Percentiles rank a stretch among this genome's conserved stretches.
Evolutionary conservation across 1,140 invertebrate species (phyloP).

Genomic region (Chrysomallon squamiferum): DNA sequence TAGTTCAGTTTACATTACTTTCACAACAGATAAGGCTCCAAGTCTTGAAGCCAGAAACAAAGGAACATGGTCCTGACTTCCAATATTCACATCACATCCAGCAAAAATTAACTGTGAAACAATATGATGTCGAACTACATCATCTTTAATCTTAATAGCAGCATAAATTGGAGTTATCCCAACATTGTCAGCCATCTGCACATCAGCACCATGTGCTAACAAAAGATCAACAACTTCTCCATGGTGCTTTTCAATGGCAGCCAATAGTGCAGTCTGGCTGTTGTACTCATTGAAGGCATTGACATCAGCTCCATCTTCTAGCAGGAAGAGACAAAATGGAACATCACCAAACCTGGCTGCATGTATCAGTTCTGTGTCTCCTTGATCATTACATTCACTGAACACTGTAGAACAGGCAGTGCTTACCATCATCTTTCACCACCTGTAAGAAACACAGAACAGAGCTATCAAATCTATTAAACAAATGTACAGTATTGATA

Average conservation of each 20-base stretch:
- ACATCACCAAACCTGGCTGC: conserved; percentile 29
- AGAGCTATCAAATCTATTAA: too few relatives aligned
- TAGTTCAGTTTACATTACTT: too few relatives aligned
- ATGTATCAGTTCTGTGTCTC: conserved; percentile 37
- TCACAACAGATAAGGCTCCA: conserved; percentile 33
- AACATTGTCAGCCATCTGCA: conserved; percentile 45
- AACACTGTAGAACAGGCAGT: too few relatives aligned
- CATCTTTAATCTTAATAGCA: conserved; percentile 35
- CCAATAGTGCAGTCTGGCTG: conserved; percentile 36
- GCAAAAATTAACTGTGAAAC: conserved; percentile 35
- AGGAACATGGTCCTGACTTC: conserved; percentile 51
- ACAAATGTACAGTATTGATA: too few relatives aligned
- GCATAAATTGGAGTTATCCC: conserved; percentile 50
- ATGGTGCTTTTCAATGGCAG: conserved; percentile 31
- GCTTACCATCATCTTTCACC: too few relatives aligned
- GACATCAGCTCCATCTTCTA: conserved; percentile 34
- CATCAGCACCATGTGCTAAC: conserved; percentile 31
- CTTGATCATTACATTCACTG: conserved; percentile 23
- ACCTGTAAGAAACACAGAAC: too few relatives aligned
- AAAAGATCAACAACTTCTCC: conserved; percentile 24
- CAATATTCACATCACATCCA: conserved; percentile 45
- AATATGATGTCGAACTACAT: not conserved
- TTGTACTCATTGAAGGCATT: conserved; percentile 31
- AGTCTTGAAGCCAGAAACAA: conserved; percentile 44
- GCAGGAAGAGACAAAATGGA: conserved; percentile 26